Percentiles rank a stretch among this genome's conserved stretches.
Evolutionary conservation across 2,113 vertebrate species (phyloP).

Genomic region (Mus spicilegus): DNA sequence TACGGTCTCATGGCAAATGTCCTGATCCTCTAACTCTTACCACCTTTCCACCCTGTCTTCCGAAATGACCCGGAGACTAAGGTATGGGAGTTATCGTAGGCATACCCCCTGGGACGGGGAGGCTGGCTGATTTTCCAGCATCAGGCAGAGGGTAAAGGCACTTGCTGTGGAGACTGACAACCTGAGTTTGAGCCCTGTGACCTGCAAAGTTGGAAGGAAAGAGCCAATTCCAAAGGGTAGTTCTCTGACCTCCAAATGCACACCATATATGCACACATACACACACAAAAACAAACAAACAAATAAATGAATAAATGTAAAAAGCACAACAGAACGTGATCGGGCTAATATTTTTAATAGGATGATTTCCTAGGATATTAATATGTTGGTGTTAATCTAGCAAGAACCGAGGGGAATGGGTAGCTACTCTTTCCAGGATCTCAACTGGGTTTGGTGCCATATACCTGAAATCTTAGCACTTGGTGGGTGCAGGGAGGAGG

Average conservation of each 20-base stretch:
- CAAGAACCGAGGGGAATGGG: not conserved
- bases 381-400: not conserved
- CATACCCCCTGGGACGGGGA: not conserved
- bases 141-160: not conserved
- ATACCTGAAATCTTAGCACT: not conserved
- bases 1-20: not conserved
- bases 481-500: not conserved
- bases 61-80: not conserved
- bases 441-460: too few relatives aligned
- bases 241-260: not conserved
- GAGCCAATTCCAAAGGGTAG: not conserved
- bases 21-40: not conserved
- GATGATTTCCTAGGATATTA: not conserved
- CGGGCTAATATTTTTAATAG: not conserved
- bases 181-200: not conserved
- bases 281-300: not conserved
- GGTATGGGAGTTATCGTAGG: not conserved
- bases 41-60: not conserved
- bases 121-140: not conserved
- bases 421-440: not conserved
- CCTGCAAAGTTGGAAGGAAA: not conserved
- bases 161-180: not conserved
- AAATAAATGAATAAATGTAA: not conserved
- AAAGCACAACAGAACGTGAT: not conserved
- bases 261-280: too few relatives aligned